Percentiles rank a stretch among this genome's conserved stretches.
These are phyloP conservation scores for Rhea americana DNA, from an alignment of 2,113 vertebrate species.

Conservation along the genomic window DNA sequence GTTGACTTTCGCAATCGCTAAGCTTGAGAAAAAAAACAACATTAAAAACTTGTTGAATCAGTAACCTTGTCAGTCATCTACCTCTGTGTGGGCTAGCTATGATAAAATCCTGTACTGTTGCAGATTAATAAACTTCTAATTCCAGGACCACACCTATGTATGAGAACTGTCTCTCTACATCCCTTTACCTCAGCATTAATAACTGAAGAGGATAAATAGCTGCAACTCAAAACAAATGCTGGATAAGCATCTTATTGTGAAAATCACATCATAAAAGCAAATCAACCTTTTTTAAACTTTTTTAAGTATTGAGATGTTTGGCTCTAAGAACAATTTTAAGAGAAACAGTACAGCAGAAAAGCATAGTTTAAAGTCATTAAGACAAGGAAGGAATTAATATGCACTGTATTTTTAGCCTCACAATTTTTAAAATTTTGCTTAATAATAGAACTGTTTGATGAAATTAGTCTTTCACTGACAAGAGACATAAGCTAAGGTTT, in stretches of 20 bases:
- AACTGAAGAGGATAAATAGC: background rate
- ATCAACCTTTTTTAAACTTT: background rate
- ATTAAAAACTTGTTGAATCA: background rate
- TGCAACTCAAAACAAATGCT: background rate
- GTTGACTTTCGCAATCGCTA: background rate
- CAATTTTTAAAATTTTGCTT: background rate
- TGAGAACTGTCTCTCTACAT: background rate
- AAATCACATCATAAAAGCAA: background rate
- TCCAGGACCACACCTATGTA: background rate
- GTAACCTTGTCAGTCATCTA: background rate
- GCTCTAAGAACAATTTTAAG: background rate
- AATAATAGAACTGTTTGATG: background rate
- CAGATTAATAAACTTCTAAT: background rate
- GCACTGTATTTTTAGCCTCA: background rate
- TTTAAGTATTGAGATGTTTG: background rate
- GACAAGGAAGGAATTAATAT: background rate
- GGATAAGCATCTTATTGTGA: background rate
- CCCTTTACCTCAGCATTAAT: background rate
- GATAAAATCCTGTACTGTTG: background rate
- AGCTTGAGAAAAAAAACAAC: background rate
- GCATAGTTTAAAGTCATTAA: background rate
- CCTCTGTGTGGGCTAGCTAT: background rate
- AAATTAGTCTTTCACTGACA: background rate
- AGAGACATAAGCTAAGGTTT: fast-evolving
- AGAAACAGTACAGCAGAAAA: background rate